Evolutionary conservation across 2,888 invertebrate species (phyloP).

Genomic region (Bellardia bayeri): DNA sequence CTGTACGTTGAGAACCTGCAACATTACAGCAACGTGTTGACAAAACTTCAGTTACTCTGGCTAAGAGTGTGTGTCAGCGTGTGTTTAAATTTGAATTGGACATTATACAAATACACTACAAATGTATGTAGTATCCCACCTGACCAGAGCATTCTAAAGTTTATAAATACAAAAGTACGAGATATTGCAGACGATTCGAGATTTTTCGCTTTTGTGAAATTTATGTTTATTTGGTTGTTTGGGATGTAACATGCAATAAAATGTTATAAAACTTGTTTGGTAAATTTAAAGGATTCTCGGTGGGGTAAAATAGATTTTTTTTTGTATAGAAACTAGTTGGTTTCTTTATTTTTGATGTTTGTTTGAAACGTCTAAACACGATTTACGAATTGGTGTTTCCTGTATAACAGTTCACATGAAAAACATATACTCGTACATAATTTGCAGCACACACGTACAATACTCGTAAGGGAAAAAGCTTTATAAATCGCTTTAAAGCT

Average conservation of each 20-base stretch:
- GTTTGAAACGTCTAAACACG: slow-evolving; percentile 26
- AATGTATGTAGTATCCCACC: too few species aligned
- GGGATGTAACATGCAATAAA: slow-evolving; percentile 21
- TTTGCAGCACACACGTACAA: not conserved
- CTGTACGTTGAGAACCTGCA: not conserved
- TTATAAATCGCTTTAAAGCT: not conserved
- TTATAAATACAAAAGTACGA: too few species aligned
- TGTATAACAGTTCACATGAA: not conserved
- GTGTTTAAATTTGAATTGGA: not conserved
- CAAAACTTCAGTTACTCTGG: slow-evolving; percentile 26
- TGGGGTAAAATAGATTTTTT: slow-evolving; percentile 5
- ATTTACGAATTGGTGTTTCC: slow-evolving; percentile 32
- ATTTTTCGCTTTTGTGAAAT: too few species aligned
- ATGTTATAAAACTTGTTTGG: slow-evolving; percentile 62
- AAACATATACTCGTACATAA: too few species aligned
- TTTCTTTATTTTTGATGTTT: not conserved
- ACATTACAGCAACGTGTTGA: slow-evolving; percentile 39
- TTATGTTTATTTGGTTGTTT: too few species aligned
- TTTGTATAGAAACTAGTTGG: not conserved
- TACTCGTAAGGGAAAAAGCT: not conserved
- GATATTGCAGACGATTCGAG: too few species aligned
- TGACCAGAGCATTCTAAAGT: too few species aligned
- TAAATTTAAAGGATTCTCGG: slow-evolving; percentile 32
- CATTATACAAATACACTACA: not conserved
- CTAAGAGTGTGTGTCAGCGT: not conserved